phyloP scores from a whole-genome alignment of 2,797 vertebrate species.

The Acrossocheilus wenchowensis region DNA sequence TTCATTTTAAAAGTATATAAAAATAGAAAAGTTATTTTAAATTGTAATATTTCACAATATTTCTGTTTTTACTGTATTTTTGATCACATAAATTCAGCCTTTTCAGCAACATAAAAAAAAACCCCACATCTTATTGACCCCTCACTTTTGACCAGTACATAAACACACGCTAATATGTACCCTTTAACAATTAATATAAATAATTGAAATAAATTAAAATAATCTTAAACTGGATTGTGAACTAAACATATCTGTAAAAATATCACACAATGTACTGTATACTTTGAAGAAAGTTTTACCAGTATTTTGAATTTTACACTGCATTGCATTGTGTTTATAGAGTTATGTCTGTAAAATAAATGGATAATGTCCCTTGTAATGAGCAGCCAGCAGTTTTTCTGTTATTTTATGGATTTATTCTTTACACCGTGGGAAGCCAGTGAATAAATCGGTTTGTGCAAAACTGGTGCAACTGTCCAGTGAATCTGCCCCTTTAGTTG shows the following conservation, averaged over 20 bases:
- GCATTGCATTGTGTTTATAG: neutral
- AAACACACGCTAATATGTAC: neutral
- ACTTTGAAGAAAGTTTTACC: neutral
- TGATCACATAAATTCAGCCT: neutral
- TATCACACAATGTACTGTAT: neutral
- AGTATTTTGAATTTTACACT: neutral
- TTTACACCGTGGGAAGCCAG: neutral
- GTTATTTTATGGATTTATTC: neutral
- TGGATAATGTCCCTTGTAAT: neutral
- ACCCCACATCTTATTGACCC: too few species aligned
- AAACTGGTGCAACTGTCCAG: neutral
- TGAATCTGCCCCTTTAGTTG: neutral
- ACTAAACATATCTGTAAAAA: neutral
- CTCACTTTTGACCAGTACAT: neutral
- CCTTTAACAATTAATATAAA: neutral
- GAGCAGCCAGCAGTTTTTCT: neutral
- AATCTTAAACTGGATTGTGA: neutral
- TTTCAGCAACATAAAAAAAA: neutral
- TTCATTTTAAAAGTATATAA: neutral
- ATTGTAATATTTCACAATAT: neutral
- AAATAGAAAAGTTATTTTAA: neutral
- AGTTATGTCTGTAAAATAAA: neutral
- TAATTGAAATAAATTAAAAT: neutral
- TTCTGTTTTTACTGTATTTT: neutral
- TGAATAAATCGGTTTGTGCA: neutral